A percentile compares a stretch with the other conserved stretches of the same genome.
These are phyloP conservation scores for Diarsia brunnea DNA, from an alignment of 2,888 invertebrate species.

Conservation along the genomic window DNA sequence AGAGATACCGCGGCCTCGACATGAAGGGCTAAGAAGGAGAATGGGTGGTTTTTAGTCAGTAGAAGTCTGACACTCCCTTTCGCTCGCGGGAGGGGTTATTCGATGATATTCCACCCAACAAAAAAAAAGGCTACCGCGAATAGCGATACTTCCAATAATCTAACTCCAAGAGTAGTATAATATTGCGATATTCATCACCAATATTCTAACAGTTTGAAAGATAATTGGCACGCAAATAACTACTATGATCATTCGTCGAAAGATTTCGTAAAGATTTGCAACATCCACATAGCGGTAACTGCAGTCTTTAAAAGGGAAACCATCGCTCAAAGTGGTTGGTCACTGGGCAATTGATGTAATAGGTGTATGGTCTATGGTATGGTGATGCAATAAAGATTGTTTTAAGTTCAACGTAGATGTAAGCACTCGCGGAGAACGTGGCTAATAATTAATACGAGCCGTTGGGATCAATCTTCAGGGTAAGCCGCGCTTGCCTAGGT, in stretches of 20 bases:
- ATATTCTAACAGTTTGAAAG: neutral
- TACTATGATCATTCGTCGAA: slow-evolving; percentile 7
- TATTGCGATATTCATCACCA: neutral
- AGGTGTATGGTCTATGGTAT: neutral
- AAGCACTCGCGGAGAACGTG: neutral
- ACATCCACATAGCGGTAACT: slow-evolving; percentile 29
- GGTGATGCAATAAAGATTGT: slow-evolving; percentile 24
- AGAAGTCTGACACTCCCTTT: too few species aligned
- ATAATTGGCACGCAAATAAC: slow-evolving; percentile 37
- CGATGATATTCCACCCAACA: too few species aligned
- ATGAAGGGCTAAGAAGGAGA: too few species aligned
- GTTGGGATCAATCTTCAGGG: too few species aligned
- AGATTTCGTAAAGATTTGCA: slow-evolving; percentile 41
- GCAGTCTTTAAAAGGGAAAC: slow-evolving; percentile 45
- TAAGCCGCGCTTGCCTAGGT: too few species aligned
- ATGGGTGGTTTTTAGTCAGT: too few species aligned
- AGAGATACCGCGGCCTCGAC: too few species aligned
- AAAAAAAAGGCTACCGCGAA: too few species aligned
- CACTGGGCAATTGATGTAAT: slow-evolving; percentile 42
- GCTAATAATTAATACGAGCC: too few species aligned
- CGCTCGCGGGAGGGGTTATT: too few species aligned
- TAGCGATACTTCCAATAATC: neutral
- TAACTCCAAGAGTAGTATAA: neutral
- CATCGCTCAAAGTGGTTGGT: slow-evolving; percentile 32
- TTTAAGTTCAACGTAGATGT: neutral